Base-by-base conservation (phyloP, 2,797 vertebrate genomes). In the Lepidocolaptes lacrymiger region DNA sequence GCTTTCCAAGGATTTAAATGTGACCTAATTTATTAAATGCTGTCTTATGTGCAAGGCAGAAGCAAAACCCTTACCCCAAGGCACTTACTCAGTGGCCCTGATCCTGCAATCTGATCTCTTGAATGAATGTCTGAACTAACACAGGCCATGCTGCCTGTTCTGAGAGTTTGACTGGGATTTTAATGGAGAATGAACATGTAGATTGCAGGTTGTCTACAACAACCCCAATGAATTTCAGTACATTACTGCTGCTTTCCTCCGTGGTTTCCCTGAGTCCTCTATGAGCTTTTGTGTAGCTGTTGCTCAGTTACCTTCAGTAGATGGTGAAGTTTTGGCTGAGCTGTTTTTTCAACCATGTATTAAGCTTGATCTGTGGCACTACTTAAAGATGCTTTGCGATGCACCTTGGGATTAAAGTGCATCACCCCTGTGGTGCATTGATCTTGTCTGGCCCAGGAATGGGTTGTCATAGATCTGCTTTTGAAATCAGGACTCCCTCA, bases 381-480 rank as follows among this genome's bases (percentile, higher is more conserved):
- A 14, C 77, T 76, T 79, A 77, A 52, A 89, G 85, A 82, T 79
- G 88, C 88, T 93, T 91, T 94, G 87, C 8, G 5, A 75, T 69
- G 69, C 73, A 88, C 92, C 95, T 95, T 94, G 89, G 95, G 90
- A 96, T 96, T 96, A 93, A 96, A 96, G 89, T 85, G 67, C 61
- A 62, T 89, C 0, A 2, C 78, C 76, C 93, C 92, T 82, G 88
- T 52, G n/a, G 81, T 54, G 91, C 67, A 88, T 73, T 97, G 85
- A 97, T 97, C 85, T 96, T 19, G 63, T 73, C 91, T 92, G 77
- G 64, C 83, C 87, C 85, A 88, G 91, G 94, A 95, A 96, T 74
- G 85, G 74, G 62, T 80, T 94, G 93, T 93, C 94, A 94, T 93
- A 96, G 92, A 84, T 88, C 78, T 93, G 93, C 95, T 96, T 96